Evolutionary conservation across 37 sponge, comb jelly and placozoan species (phyloP).

Genomic region (Petrosia ficiformis): DNA sequence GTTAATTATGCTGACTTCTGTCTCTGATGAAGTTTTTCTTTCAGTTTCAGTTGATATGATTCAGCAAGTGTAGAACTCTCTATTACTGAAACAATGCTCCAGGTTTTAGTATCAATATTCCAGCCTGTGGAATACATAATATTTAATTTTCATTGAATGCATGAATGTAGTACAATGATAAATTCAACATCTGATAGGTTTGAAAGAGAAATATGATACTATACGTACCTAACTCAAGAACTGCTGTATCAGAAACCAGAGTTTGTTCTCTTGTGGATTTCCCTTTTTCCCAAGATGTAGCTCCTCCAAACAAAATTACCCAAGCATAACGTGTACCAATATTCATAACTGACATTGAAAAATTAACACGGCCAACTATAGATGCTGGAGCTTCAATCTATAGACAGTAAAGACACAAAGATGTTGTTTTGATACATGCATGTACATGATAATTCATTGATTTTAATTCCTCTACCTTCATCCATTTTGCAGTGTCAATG

Average conservation of each 20-base stretch:
- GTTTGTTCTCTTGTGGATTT: not conserved
- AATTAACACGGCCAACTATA: not conserved
- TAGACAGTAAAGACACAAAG: not conserved
- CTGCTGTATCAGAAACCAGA: not conserved
- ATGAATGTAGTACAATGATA: too few species aligned
- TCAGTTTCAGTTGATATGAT: not conserved
- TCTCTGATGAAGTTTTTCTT: not conserved
- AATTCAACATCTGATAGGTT: too few species aligned
- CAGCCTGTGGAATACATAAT: not conserved
- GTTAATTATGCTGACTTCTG: not conserved
- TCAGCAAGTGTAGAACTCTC: too few species aligned
- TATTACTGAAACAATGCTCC: not conserved
- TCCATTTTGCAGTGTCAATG: not conserved
- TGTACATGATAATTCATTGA: not conserved
- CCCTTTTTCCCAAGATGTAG: not conserved
- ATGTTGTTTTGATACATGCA: not conserved
- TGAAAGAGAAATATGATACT: not conserved
- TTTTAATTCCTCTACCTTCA: not conserved
- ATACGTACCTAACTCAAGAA: not conserved
- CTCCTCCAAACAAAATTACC: not conserved
- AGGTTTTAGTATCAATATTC: not conserved
- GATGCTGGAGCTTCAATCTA: not conserved
- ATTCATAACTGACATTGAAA: not conserved
- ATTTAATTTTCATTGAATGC: not conserved
- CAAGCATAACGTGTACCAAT: not conserved